These are phyloP conservation scores for Loris lydekkerianus DNA, from an alignment of 2,797 vertebrate genomes.

Conservation along the genomic window DNA sequence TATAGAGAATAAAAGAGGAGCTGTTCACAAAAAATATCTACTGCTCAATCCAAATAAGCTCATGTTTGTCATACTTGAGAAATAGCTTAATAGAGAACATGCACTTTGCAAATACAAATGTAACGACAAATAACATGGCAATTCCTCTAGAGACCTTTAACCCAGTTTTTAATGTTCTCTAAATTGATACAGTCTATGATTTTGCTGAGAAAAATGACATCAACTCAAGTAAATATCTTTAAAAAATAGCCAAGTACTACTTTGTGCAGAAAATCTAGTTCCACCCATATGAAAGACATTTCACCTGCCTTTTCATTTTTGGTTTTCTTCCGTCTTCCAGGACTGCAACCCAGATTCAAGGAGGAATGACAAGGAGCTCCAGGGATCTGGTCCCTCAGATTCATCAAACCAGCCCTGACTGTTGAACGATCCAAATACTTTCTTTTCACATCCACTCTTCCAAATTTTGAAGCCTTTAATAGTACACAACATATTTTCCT, in stretches of 20 bases:
- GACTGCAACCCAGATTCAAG: not conserved
- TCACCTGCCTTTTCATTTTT: not conserved
- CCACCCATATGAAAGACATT: not conserved
- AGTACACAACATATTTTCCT: not conserved
- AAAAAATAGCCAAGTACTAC: conserved; percentile 5
- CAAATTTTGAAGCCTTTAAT: not conserved
- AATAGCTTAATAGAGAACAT: conserved; percentile 18
- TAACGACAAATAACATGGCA: not conserved
- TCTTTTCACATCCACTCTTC: not conserved
- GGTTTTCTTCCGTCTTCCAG: not conserved
- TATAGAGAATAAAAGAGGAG: conserved; percentile 51
- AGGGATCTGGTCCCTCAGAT: not conserved
- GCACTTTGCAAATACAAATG: conserved; percentile 45
- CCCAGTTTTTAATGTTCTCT: conserved; percentile 5
- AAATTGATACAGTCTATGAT: conserved; percentile 22
- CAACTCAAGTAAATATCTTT: conserved; percentile 33
- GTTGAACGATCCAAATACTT: not conserved
- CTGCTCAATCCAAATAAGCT: not conserved
- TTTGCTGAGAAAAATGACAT: conserved; percentile 45
- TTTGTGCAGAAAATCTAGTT: conserved; percentile 3
- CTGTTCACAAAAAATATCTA: not conserved
- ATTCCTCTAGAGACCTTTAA: not conserved
- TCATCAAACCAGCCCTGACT: not conserved
- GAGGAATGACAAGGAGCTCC: not conserved
- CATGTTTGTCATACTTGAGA: conserved; percentile 4